Evolutionary conservation across 2,113 vertebrate genomes (phyloP).

Genomic region (Cavia porcellus): DNA sequence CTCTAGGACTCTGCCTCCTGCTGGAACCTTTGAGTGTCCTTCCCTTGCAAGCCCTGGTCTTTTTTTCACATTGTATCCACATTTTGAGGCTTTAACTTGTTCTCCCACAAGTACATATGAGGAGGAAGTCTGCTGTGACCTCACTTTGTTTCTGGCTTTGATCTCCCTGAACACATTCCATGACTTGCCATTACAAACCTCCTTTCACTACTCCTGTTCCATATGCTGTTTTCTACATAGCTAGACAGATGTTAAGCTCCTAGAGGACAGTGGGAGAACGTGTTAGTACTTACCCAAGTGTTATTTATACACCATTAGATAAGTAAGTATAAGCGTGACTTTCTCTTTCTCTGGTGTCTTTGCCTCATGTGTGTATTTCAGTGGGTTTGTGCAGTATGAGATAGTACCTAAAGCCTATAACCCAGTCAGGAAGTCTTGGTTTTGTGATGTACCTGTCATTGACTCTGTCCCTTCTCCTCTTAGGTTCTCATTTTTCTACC

Average conservation of each 20-base stretch:
- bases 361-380: neutral
- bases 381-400: neutral
- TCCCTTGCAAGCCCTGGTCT: neutral
- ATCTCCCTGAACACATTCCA: conserved; percentile 6
- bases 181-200: neutral
- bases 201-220: neutral
- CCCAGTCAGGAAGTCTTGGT: neutral
- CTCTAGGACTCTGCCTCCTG: neutral
- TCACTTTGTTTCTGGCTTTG: neutral
- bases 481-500: conserved; percentile 17
- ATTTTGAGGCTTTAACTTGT: neutral
- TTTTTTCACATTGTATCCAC: neutral
- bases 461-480: neutral
- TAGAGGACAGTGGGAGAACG: neutral
- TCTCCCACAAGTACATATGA: neutral
- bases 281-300: neutral
- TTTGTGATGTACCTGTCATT: neutral
- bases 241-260: neutral
- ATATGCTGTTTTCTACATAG: neutral
- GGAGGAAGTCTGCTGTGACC: neutral
- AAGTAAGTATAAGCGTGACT: neutral
- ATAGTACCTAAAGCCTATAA: neutral
- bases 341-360: neutral
- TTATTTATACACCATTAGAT: neutral
- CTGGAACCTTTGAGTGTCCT: neutral